A percentile compares a stretch with the other conserved stretches of the same genome.
Conservation (phyloP, 2,888 invertebrate genomes). For the Drosophila colorata region DNA sequence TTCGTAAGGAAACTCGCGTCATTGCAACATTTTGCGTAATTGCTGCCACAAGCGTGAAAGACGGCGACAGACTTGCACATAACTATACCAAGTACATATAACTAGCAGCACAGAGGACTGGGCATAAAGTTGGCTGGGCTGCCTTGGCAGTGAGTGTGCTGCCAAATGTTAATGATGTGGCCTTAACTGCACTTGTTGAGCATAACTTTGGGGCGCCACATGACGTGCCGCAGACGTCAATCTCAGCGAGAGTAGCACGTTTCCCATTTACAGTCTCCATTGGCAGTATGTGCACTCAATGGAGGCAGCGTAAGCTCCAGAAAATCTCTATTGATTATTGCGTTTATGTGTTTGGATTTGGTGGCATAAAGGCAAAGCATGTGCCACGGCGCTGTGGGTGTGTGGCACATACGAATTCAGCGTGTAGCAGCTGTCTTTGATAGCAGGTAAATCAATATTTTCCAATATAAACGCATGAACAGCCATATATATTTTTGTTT, state of each 20-base stretch:
- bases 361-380: slow-evolving; percentile 32
- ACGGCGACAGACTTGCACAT: not conserved
- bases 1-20: slow-evolving; percentile 7
- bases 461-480: slow-evolving; percentile 74
- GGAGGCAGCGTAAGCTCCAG: slow-evolving; percentile 38
- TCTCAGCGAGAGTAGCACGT: slow-evolving; percentile 26
- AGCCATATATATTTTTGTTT: slow-evolving; percentile 35
- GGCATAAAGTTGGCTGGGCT: slow-evolving; percentile 25
- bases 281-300: slow-evolving; percentile 24
- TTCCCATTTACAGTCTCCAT: slow-evolving; percentile 35
- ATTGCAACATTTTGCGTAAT: slow-evolving; percentile 45
- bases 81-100: not conserved
- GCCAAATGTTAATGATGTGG: slow-evolving; percentile 74
- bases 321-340: slow-evolving; percentile 76
- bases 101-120: not conserved
- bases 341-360: slow-evolving; percentile 58
- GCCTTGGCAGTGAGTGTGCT: slow-evolving; percentile 63
- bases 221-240: slow-evolving; percentile 40
- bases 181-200: slow-evolving; percentile 74
- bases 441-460: slow-evolving; percentile 81
- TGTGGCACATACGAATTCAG: slow-evolving; percentile 34
- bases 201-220: slow-evolving; percentile 31
- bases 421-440: slow-evolving; percentile 71
- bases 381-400: not conserved
- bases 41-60: slow-evolving; percentile 16